Base-by-base conservation (phyloP, 2,797 vertebrate genomes). In the Channa striata region DNA sequence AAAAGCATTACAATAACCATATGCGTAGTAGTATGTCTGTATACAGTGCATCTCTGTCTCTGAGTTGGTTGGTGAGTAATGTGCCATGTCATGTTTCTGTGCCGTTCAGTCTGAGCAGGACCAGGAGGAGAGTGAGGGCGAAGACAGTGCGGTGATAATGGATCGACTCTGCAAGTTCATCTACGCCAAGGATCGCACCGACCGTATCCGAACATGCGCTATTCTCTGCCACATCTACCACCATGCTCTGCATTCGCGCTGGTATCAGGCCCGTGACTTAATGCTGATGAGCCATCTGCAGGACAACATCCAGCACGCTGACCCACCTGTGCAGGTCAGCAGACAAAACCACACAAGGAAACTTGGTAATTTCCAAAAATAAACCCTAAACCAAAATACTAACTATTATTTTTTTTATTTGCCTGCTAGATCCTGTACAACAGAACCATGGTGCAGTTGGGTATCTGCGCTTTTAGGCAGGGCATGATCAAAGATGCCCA, bases 281-380 rank as follows among this genome's bases (percentile, higher is more conserved):
- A 97, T 98, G 96, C 96, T 98, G n/a, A 97, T 97, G 97, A 97
- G 96, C 59, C 97, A 98, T 89, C 93, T 97, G 20, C 96, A 98
- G 77, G 97, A 98, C 88, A 98, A 97, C 89, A 97, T 97, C 88
- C 97, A 98, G 80, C 96, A 97, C 0, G 96, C 96, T 0, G 96
- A 97, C 81, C 96, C 97, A 0, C 97, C 96, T 0, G 97, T 97
- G 0, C 96, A 98, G 95, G 97, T 97, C 53, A 7, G 59, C 36
- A 23, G 4, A 2, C 4, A 10, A 21, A 20, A 8, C n/a, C 2
- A 5, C 8, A 13, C 36, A 17, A 39, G 46, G 54, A 0, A 25
- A 34, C 21, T 7, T 11, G 7, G 9, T 16, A 8, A 25, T 1
- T 2, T 17, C 13, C 3, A 13, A 4, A 9, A n/a, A 3, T 19